Percentiles rank a stretch among this genome's conserved stretches.
These are phyloP conservation scores for Myocastor coypus DNA, from an alignment of 2,113 vertebrate genomes.

Conservation along the genomic window DNA sequence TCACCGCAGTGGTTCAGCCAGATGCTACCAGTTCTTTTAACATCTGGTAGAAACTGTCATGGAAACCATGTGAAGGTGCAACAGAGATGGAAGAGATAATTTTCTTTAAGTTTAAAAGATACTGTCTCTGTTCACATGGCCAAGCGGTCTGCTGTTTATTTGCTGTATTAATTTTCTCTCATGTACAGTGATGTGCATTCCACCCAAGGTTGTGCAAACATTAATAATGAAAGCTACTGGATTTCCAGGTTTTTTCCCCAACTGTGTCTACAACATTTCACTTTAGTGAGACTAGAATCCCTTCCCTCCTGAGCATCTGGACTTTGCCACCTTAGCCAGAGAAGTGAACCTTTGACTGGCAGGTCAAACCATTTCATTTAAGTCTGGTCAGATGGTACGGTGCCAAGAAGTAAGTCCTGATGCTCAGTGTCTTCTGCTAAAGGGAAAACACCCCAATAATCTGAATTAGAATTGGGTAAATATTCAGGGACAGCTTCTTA, in stretches of 20 bases:
- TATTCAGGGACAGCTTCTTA: neutral
- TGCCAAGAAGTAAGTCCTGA: neutral
- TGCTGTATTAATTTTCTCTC: neutral
- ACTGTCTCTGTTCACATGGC: neutral
- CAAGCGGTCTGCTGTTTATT: neutral
- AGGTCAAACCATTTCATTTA: neutral
- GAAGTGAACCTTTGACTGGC: neutral
- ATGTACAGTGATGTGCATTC: neutral
- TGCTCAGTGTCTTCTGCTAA: neutral
- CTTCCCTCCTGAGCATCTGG: neutral
- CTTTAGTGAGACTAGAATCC: neutral
- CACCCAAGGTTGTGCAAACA: neutral
- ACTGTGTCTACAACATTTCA: neutral
- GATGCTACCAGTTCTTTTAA: conserved; percentile 44
- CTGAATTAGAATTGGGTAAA: neutral
- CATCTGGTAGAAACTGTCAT: conserved; percentile 34
- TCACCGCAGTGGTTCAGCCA: conserved; percentile 55
- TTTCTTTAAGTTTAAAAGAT: neutral
- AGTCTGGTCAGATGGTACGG: neutral
- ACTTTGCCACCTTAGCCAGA: neutral
- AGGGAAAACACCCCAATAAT: neutral
- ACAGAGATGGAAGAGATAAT: neutral
- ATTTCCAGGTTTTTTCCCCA: conserved; percentile 13
- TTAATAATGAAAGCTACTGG: neutral
- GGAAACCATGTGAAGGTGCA: conserved; percentile 22